Conservation (phyloP, 2,113 vertebrate species). For the Saguinus midas region DNA sequence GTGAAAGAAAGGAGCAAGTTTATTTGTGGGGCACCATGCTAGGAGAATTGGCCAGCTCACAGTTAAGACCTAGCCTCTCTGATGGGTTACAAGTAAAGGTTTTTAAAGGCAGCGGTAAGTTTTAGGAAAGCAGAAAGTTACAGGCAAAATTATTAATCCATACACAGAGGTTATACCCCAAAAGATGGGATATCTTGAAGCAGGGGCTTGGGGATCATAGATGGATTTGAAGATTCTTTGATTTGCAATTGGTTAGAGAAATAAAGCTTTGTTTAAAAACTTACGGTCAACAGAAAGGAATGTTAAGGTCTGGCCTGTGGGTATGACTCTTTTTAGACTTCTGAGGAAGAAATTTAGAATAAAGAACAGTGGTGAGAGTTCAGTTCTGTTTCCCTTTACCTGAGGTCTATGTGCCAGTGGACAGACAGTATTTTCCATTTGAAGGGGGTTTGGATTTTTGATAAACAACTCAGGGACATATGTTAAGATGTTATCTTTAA, state of each 20-base stretch:
- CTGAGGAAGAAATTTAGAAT: not conserved
- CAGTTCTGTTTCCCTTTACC: not conserved
- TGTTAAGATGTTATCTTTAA: not conserved
- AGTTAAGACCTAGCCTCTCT: not conserved
- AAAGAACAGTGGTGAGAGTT: not conserved
- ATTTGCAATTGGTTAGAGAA: not conserved
- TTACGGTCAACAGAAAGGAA: not conserved
- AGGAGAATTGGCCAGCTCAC: not conserved
- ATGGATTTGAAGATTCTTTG: not conserved
- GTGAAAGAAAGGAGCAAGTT: not conserved
- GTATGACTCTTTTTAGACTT: not conserved
- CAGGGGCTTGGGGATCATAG: not conserved
- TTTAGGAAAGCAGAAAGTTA: not conserved
- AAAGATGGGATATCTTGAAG: not conserved
- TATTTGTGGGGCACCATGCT: not conserved
- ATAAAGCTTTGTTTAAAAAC: not conserved
- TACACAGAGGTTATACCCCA: not conserved
- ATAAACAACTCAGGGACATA: not conserved
- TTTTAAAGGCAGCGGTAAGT: not conserved
- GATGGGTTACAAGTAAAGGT: not conserved
- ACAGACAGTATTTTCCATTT: not conserved
- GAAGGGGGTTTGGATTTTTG: not conserved
- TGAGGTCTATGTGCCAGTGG: not conserved
- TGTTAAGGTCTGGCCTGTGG: not conserved
- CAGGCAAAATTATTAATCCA: not conserved